A percentile compares a stretch with the other conserved stretches of the same genome.
Conservation (phyloP, 2,113 vertebrate species). For the Leucoraja erinaceus region DNA sequence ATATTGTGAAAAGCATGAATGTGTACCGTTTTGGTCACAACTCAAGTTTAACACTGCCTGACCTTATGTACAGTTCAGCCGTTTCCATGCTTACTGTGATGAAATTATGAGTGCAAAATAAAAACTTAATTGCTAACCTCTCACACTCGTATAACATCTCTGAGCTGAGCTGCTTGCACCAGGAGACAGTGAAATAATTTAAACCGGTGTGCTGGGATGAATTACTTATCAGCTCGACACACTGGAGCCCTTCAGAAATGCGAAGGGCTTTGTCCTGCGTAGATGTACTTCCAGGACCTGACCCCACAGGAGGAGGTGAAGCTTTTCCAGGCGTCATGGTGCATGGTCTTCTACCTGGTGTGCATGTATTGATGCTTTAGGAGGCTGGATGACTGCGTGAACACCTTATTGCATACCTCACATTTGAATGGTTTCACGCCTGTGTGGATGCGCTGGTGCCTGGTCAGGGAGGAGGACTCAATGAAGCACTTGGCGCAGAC, state of each 20-base stretch:
- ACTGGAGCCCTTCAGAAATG: neutral
- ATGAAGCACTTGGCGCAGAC: conserved; percentile 23
- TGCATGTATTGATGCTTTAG: conserved; percentile 24
- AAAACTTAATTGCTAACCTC: neutral
- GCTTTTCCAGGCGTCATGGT: neutral
- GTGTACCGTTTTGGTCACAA: neutral
- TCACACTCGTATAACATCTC: neutral
- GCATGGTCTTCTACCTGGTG: neutral
- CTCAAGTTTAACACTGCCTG: neutral
- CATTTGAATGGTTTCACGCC: conserved; percentile 12
- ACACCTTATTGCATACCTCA: neutral
- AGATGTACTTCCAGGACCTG: neutral
- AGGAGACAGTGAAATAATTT: neutral
- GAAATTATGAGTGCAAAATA: neutral
- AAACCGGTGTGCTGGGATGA: neutral
- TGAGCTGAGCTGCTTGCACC: neutral
- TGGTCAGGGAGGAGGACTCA: conserved; percentile 16
- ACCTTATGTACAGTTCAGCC: neutral
- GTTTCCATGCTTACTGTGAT: neutral
- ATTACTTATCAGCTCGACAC: neutral
- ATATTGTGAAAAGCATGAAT: neutral
- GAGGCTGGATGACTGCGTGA: conserved; percentile 9
- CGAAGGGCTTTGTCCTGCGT: neutral
- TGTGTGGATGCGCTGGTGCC: conserved; percentile 23
- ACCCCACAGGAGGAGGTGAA: neutral